A percentile compares a stretch with the other conserved stretches of the same genome.
These are phyloP conservation scores for Gobio occitaniae DNA, from an alignment of 2,797 vertebrate species.

Conservation along the genomic window DNA sequence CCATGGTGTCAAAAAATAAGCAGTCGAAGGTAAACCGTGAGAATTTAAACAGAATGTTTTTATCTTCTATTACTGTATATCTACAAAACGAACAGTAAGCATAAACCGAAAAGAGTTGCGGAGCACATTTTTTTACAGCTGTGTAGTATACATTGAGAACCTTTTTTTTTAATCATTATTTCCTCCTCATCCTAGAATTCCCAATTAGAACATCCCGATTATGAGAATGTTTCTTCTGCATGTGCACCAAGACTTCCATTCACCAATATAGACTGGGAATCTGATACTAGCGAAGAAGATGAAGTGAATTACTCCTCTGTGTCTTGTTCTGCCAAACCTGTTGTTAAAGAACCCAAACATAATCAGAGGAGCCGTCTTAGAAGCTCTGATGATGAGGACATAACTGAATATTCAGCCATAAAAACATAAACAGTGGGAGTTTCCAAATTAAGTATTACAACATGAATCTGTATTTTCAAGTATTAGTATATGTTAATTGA, in stretches of 20 bases:
- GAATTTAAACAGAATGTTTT: not conserved
- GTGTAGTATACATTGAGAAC: not conserved
- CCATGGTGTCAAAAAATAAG: slow-evolving; percentile 34
- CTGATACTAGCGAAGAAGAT: slow-evolving; percentile 50
- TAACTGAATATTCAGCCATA: slow-evolving; percentile 36
- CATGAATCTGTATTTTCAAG: not conserved
- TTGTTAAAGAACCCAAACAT: not conserved
- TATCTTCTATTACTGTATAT: not conserved
- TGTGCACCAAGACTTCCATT: not conserved
- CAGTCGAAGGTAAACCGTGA: slow-evolving; percentile 14
- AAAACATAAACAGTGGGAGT: not conserved
- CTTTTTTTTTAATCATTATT: not conserved
- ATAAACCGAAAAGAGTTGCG: not conserved
- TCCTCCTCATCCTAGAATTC: slow-evolving; percentile 22
- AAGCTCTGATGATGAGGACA: slow-evolving; percentile 42
- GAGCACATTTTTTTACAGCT: not conserved
- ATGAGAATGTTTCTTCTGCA: slow-evolving; percentile 52
- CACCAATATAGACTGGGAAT: slow-evolving; percentile 47
- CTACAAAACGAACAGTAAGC: not conserved
- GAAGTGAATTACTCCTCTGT: slow-evolving; percentile 50
- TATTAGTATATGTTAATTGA: not conserved
- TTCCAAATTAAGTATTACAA: not conserved
- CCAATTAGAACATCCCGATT: slow-evolving; percentile 18
- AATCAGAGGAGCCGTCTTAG: not conserved
- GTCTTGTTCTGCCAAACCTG: not conserved